A percentile compares a stretch with the other conserved stretches of the same genome.
Conservation (phyloP, 2,888 invertebrate species). For the Slavum lentiscoides region DNA sequence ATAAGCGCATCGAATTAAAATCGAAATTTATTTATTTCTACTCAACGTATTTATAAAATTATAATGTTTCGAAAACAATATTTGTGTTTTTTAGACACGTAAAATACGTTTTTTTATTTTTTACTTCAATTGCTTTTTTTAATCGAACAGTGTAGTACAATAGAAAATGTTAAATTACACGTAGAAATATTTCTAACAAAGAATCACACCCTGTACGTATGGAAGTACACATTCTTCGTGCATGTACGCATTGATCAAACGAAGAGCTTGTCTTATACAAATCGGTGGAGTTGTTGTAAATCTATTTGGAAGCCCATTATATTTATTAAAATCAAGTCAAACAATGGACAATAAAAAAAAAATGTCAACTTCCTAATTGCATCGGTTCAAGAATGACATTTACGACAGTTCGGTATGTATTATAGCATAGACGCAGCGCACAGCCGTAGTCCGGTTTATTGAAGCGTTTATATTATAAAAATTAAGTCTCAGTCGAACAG, state of each 20-base stretch:
- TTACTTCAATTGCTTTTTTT: too few species aligned
- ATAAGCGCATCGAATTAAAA: too few species aligned
- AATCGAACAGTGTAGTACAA: not conserved
- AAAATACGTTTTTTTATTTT: too few species aligned
- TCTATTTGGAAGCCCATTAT: slow-evolving; percentile 24
- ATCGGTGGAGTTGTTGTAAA: slow-evolving; percentile 19
- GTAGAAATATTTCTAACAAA: slow-evolving; percentile 11
- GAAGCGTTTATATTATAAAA: not conserved
- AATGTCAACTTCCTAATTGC: slow-evolving; percentile 40
- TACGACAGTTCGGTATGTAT: slow-evolving; percentile 27
- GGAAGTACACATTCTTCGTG: not conserved
- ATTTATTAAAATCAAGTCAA: slow-evolving; percentile 36
- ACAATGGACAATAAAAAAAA: slow-evolving; percentile 42
- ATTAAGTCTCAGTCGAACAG: not conserved
- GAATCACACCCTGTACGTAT: not conserved
- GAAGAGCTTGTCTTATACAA: not conserved
- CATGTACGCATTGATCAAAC: not conserved
- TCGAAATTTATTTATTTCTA: too few species aligned
- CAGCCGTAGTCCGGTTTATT: not conserved
- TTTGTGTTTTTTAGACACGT: too few species aligned
- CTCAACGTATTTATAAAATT: too few species aligned
- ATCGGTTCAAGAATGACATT: slow-evolving; percentile 34
- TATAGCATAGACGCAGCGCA: not conserved
- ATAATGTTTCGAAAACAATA: too few species aligned
- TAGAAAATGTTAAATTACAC: not conserved